Conservation (phyloP, 2,113 vertebrate genomes). For the Ailurus styani region DNA sequence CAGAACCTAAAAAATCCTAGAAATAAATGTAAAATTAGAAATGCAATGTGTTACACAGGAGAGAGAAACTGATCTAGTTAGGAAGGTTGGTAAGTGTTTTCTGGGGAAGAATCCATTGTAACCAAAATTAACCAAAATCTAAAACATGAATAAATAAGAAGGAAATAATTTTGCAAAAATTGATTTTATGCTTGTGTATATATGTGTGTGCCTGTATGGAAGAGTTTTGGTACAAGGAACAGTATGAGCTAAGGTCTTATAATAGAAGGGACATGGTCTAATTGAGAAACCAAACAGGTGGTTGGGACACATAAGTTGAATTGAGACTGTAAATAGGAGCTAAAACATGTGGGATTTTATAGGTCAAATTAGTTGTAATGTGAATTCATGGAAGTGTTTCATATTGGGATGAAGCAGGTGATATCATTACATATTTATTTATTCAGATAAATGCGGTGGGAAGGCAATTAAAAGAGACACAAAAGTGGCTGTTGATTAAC, state of each 20-base stretch:
- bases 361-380: neutral
- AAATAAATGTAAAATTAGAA: neutral
- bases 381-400: neutral
- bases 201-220: neutral
- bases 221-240: neutral
- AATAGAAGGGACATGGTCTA: neutral
- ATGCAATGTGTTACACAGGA: neutral
- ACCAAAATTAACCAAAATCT: neutral
- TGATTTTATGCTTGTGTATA: neutral
- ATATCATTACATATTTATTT: neutral
- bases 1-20: neutral
- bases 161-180: neutral
- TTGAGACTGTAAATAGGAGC: rapidly evolving
- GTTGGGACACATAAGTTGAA: rapidly evolving
- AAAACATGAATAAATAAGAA: neutral
- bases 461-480: neutral
- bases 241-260: neutral
- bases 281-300: neutral
- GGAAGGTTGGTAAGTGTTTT: neutral
- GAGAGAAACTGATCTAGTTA: neutral
- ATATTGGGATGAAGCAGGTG: neutral
- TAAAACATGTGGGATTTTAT: neutral
- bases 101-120: neutral
- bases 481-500: neutral
- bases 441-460: neutral